These are phyloP conservation scores for Gnathochromis pfefferi DNA, from an alignment of 2,113 vertebrate species.

Conservation along the genomic window DNA sequence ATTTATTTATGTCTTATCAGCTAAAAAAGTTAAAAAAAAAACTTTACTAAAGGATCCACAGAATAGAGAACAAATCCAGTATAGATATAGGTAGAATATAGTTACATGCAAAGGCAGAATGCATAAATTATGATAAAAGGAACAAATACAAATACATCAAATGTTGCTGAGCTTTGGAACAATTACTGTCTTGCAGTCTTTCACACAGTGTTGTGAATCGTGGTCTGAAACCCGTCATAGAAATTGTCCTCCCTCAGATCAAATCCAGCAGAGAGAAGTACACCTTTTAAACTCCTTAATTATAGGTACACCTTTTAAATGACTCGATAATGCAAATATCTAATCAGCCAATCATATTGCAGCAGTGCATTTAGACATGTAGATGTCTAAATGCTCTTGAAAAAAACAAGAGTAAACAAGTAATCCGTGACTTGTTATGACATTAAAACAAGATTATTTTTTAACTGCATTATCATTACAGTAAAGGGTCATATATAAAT, in stretches of 20 bases:
- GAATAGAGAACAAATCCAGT: not conserved
- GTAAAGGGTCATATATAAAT: not conserved
- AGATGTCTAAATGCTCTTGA: not conserved
- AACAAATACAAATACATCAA: not conserved
- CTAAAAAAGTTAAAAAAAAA: not conserved
- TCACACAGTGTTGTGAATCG: not conserved
- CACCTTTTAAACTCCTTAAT: not conserved
- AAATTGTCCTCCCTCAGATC: not conserved
- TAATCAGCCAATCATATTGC: not conserved
- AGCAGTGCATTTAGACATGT: not conserved
- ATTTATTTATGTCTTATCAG: not conserved
- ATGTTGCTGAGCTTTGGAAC: not conserved
- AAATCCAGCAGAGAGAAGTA: not conserved
- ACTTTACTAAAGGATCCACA: not conserved
- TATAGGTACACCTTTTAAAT: not conserved
- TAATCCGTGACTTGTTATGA: not conserved
- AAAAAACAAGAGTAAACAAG: not conserved
- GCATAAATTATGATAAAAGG: not conserved
- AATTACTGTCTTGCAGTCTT: not conserved
- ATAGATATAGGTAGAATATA: not conserved
- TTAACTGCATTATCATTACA: not conserved
- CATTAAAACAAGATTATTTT: not conserved
- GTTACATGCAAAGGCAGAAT: not conserved
- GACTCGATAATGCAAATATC: not conserved
- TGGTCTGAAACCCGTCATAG: not conserved